phyloP scores from a whole-genome alignment of 2,888 invertebrate genomes.

The Drosophila ustulata region DNA sequence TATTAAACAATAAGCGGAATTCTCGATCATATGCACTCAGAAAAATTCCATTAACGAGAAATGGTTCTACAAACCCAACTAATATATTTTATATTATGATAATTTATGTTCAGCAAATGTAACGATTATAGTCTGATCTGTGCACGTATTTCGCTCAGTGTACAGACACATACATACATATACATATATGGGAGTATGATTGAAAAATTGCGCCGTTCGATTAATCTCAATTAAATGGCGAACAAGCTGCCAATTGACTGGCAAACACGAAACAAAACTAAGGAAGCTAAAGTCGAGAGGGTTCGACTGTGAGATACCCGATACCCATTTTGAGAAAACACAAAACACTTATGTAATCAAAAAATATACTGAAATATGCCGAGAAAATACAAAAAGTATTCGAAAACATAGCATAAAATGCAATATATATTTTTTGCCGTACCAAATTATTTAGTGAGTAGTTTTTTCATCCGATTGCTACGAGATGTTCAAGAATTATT shows the following conservation, averaged over 20 bases:
- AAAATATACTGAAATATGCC: too few relatives aligned
- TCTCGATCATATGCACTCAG: conserved; percentile 34
- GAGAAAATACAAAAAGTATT: too few relatives aligned
- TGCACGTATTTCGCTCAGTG: conserved; percentile 28
- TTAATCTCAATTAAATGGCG: conserved; percentile 71
- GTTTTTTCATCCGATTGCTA: too few relatives aligned
- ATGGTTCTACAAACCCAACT: not conserved
- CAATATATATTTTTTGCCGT: too few relatives aligned
- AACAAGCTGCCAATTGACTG: conserved; percentile 58
- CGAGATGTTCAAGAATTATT: too few relatives aligned
- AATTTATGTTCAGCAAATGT: not conserved
- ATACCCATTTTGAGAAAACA: too few relatives aligned
- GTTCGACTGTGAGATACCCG: too few relatives aligned
- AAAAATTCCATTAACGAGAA: conserved; percentile 7
- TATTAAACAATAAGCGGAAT: conserved; percentile 39
- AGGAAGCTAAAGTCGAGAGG: too few relatives aligned
- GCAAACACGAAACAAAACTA: conserved; percentile 20
- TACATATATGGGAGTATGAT: conserved; percentile 20
- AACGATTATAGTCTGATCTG: not conserved
- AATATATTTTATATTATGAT: not conserved
- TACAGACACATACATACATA: not conserved
- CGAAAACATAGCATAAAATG: too few relatives aligned
- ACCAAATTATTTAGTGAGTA: too few relatives aligned
- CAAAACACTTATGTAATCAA: too few relatives aligned
- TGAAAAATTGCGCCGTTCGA: conserved; percentile 53